Evolutionary conservation across 2,888 invertebrate genomes (phyloP), one percentile per base, ranked within the genome.

Genomic region (Tolmerus cingulatus): DNA sequence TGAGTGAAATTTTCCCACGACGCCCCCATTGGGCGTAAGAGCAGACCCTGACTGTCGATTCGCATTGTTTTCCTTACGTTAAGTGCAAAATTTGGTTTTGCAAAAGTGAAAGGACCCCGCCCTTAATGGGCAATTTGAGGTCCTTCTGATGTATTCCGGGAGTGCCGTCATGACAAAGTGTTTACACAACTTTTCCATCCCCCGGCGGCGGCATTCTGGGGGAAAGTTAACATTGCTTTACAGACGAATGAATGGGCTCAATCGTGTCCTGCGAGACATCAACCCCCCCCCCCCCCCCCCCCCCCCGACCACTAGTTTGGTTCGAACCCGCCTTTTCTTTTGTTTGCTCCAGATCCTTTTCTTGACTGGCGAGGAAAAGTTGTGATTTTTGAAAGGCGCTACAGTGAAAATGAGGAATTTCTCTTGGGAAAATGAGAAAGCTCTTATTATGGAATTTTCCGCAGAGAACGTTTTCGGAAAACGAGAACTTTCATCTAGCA

Each of bases 151-250:
- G 40, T 66, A 84, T 74, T 84, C 51, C n/a, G 74, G 51, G 57
- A 66, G 74, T 74, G 74, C 43, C 85, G 30, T 37, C 43, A 23
- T 85, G 74, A 85, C 85, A 74, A 85, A 85, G 85, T 85, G 85
- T 74, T 85, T 85, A 85, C 85, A 85, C 85, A 85, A 85, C 85
- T 85, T 85, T 74, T 85, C 74, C 85, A 74, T 85, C 85, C 46
- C 74, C 74, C 74, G n/a, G 9, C 14, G 85, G n/a, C 14, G 40
- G 27, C 23, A 2, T 85, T 85, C 23, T 74, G 37, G 85, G 84
- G 74, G 74, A 30, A 57, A 74, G 74, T 74, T 85, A 85, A 85
- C 46, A 74, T 16, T 30, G 27, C 23, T 23, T 46, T 74, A 40
- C 43, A 27, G 74, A 57, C 46, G 85, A 51, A 66, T n/a, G 85